phyloP scores from a whole-genome alignment of 2,888 invertebrate species.

The Noctua fimbriata region DNA sequence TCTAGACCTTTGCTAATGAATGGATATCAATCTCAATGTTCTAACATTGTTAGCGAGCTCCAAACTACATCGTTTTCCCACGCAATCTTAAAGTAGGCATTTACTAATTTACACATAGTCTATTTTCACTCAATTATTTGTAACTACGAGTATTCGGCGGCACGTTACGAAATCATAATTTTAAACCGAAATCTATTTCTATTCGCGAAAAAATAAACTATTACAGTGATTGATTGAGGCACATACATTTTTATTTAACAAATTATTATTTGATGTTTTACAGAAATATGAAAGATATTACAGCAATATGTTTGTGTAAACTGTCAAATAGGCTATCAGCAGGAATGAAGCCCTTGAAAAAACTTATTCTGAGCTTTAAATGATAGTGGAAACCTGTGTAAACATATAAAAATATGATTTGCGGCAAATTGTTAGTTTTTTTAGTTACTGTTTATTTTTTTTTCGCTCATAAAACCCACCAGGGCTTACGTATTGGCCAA shows the following conservation, averaged over 20 bases:
- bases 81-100: slow-evolving; percentile 29
- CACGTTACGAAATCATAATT: slow-evolving; percentile 47
- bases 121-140: slow-evolving; percentile 49
- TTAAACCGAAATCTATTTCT: slow-evolving; percentile 34
- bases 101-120: slow-evolving; percentile 38
- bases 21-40: slow-evolving; percentile 47
- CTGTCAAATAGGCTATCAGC: slow-evolving; percentile 40
- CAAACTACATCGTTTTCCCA: slow-evolving; percentile 38
- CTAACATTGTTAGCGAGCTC: slow-evolving; percentile 38
- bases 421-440: slow-evolving; percentile 44
- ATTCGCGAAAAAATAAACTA: slow-evolving; percentile 56
- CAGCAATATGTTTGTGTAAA: slow-evolving; percentile 50
- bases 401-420: slow-evolving; percentile 63
- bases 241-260: slow-evolving; percentile 40
- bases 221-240: slow-evolving; percentile 54
- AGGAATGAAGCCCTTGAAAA: slow-evolving; percentile 61
- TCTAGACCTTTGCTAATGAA: slow-evolving; percentile 65
- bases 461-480: slow-evolving; percentile 57
- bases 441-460: slow-evolving; percentile 51
- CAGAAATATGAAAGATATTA: slow-evolving; percentile 51
- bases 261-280: slow-evolving; percentile 52
- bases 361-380: slow-evolving; percentile 36
- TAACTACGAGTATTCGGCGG: slow-evolving; percentile 23
- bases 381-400: slow-evolving; percentile 55
- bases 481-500: slow-evolving; percentile 38